A percentile compares a stretch with the other conserved stretches of the same genome.
Evolutionary conservation across 2,797 vertebrate genomes (phyloP).

Genomic region (Dallia pectoralis): DNA sequence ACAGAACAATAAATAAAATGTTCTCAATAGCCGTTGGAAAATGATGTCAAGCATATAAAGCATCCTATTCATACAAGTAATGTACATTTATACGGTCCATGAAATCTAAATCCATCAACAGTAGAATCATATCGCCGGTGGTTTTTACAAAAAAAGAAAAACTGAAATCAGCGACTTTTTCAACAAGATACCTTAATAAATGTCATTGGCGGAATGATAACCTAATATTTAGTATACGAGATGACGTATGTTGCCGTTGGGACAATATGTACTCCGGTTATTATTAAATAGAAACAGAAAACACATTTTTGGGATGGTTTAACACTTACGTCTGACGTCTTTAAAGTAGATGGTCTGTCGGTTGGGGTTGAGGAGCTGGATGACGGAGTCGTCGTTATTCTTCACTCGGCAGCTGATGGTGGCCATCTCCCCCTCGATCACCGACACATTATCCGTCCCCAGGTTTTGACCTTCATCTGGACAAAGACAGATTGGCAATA

Average conservation of each 20-base stretch:
- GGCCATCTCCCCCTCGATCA: conserved; percentile 94
- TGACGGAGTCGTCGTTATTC: conserved; percentile 97
- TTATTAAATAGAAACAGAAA: too few relatives aligned
- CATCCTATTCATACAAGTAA: conserved; percentile 31
- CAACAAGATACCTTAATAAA: conserved; percentile 6
- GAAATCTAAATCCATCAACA: conserved; percentile 26
- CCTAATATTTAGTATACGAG: not conserved
- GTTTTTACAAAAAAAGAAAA: conserved; percentile 13
- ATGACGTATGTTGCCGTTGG: not conserved
- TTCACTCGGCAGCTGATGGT: conserved; percentile 97
- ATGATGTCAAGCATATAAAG: conserved; percentile 63
- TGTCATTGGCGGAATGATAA: conserved; percentile 1
- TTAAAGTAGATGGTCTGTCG: conserved; percentile 98
- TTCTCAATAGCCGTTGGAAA: conserved; percentile 60
- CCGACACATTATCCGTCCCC: conserved; percentile 90
- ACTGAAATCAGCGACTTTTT: not conserved
- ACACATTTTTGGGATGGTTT: not conserved
- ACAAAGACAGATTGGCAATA: conserved; percentile 29
- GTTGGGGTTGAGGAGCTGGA: conserved; percentile 99
- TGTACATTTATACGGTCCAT: conserved; percentile 26
- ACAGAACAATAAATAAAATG: conserved; percentile 38
- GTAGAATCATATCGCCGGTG: conserved; percentile 31
- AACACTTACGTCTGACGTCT: conserved; percentile 92
- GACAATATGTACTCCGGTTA: too few relatives aligned
- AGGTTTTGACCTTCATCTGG: conserved; percentile 90